Base-by-base conservation (phyloP, 1,140 invertebrate species). In the Teleopsis dalmanni region DNA sequence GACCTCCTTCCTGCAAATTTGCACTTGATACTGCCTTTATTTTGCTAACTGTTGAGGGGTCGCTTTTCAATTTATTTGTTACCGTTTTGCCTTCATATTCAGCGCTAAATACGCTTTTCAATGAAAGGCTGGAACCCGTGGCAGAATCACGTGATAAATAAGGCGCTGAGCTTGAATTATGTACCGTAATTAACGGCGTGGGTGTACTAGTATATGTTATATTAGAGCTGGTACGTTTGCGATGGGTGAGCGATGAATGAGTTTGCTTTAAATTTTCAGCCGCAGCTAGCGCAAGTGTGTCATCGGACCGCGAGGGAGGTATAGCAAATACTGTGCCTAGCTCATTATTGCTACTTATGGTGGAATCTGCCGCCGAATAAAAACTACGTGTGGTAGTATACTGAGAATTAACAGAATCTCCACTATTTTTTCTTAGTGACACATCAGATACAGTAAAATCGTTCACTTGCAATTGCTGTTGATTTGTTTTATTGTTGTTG, bases 221-320 rank as follows among this genome's bases (percentile, higher is more conserved):
- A 37, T 76, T 71, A 2, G 75, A 75, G 13, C 73, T 73, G 4
- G 75, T 74, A 37, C 73, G 72, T 44, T 71, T 66, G 23, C 65
- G 58, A 35, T 72, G 68, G 2, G 53, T 53, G 19, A 54, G 65
- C 3, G 55, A 52, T 23, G 56, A 50, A 48, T 62, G 53, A 14
- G 55, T 57, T 35, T 60, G 55, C 57, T 21, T 70, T 55, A 51
- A 67, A 59, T 54, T 81, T 77, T 58, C 80, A 75, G 51, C 76
- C 4, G 47, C 75, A 0, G 67, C 62, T 3, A 78, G 61, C 3
- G 82, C 77, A 16, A 88, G 58, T 0, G 81, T 85, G 55, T 90
- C 86, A 61, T 88, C 86, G 49, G 85, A 88, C 25, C 82, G 77
- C 0, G 85, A 88, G 0, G 85, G 83, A 0, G 84, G 81, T 29